Conservation (phyloP, 2,797 vertebrate species). For the Alectoris magna region DNA sequence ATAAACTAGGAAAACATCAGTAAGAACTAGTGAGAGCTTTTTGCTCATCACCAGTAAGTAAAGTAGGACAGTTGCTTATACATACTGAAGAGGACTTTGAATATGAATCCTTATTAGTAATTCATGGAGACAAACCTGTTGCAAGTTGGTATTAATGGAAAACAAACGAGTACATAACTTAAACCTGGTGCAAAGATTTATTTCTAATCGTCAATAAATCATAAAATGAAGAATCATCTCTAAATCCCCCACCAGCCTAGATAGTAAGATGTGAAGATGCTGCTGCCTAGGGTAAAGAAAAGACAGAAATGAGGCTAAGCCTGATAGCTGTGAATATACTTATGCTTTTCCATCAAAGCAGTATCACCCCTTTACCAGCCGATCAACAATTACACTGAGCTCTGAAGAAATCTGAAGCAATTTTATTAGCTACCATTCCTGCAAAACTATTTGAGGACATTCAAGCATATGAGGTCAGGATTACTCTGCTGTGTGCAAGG, state of each 20-base stretch:
- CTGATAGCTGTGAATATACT: background rate
- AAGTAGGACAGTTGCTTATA: background rate
- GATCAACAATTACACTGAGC: background rate
- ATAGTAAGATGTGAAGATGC: background rate
- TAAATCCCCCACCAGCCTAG: background rate
- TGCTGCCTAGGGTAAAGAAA: background rate
- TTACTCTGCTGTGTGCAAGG: background rate
- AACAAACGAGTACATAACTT: background rate
- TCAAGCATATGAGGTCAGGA: background rate
- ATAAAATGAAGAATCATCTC: background rate
- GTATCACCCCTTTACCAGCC: background rate
- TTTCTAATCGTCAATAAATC: background rate
- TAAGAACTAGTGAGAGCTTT: background rate
- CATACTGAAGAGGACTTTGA: background rate
- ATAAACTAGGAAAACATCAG: background rate
- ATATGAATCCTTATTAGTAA: background rate
- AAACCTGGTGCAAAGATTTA: background rate
- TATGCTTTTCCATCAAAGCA: background rate
- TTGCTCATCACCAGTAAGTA: background rate
- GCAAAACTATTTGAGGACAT: background rate
- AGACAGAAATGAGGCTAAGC: background rate
- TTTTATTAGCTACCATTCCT: background rate
- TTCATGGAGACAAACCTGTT: background rate
- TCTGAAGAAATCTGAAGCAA: background rate
- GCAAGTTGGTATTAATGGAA: background rate